Evolutionary conservation across 2,888 invertebrate species (phyloP), one percentile per base, ranked within the genome.

Genomic region (Eumerus sabulonum): DNA sequence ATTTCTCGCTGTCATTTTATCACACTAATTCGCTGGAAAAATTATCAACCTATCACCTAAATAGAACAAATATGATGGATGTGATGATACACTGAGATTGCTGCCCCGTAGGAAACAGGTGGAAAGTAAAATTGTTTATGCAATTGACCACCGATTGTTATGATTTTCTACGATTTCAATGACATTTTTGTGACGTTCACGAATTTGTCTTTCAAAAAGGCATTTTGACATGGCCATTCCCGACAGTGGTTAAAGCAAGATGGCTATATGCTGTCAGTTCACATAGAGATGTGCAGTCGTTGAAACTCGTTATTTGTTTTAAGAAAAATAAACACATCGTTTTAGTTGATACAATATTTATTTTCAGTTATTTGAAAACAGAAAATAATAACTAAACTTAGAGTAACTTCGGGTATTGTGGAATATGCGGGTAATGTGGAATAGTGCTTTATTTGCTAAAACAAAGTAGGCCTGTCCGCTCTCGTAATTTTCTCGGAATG

Each of bases 1-100:
- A 89, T 94, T 94, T 81, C 94, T 92, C 86, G 90, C 92, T 85
- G 92, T 92, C 94, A 94, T 94, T 86, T 12, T 38, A 38, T 54
- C 62, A 27, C 27, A 3, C 3, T 9, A 40, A 1, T 40, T 40
- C n/a, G n/a, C 9, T 40, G 3, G n/a, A 3, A n/a, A 36, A n/a
- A 40, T 40, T 40, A 11, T 13, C 36, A 42, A 9, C 51, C 7
- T 27, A 18, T 13, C 36, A 42, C n/a, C 50, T 9, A 56, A 53
- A 57, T 45, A 38, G 13, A 66, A 16, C 11, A 44, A 36, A 42
- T 51, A 35, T 50, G 51, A 38, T 51, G 14, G 27, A 42, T 13
- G 9, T 48, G 1, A 50, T 40, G 13, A 9, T 27, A 17, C 74
- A 64, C 74, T n/a, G n/a, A n/a, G n/a, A n/a, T n/a, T n/a, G n/a